Conservation (phyloP, 2,888 invertebrate species). For the Sphaerophoria rueppellii region DNA sequence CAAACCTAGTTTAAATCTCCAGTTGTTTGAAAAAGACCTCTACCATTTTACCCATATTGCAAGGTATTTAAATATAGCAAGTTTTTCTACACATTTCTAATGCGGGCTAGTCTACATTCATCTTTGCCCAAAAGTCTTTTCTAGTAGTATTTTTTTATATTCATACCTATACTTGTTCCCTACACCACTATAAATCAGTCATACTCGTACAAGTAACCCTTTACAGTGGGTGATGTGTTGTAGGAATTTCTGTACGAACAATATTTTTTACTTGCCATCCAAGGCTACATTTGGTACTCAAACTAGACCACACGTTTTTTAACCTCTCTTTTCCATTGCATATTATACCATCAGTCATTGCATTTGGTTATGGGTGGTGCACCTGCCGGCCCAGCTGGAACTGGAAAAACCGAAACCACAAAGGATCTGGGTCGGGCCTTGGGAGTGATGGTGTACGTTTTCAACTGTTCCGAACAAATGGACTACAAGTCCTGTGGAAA, state of each 20-base stretch:
- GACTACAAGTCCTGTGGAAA: conserved; percentile 98
- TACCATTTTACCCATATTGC: conserved; percentile 23
- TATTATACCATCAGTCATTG: conserved; percentile 84
- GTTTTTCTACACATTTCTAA: conserved; percentile 51
- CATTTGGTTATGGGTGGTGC: conserved; percentile 98
- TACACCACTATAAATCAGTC: neutral
- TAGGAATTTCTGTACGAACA: conserved; percentile 29
- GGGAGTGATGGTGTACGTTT: conserved; percentile 98
- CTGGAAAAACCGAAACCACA: conserved; percentile 98
- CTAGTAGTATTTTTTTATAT: conserved; percentile 9
- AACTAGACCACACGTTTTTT: conserved; percentile 27
- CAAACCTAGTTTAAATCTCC: conserved; percentile 51
- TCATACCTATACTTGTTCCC: conserved; percentile 1
- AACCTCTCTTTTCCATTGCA: conserved; percentile 46
- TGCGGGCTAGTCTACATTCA: conserved; percentile 51
- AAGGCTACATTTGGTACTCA: neutral
- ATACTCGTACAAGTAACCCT: conserved; percentile 6
- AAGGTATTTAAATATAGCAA: conserved; percentile 39
- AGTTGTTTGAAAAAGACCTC: conserved; percentile 15
- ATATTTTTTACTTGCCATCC: conserved; percentile 12
- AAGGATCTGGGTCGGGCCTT: conserved; percentile 98
- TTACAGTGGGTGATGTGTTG: neutral
- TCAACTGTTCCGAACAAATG: conserved; percentile 99
- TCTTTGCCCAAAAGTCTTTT: conserved; percentile 43
- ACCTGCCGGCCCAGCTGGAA: conserved; percentile 97